Conservation (phyloP, 2,888 invertebrate species). For the Monopis laevigella region DNA sequence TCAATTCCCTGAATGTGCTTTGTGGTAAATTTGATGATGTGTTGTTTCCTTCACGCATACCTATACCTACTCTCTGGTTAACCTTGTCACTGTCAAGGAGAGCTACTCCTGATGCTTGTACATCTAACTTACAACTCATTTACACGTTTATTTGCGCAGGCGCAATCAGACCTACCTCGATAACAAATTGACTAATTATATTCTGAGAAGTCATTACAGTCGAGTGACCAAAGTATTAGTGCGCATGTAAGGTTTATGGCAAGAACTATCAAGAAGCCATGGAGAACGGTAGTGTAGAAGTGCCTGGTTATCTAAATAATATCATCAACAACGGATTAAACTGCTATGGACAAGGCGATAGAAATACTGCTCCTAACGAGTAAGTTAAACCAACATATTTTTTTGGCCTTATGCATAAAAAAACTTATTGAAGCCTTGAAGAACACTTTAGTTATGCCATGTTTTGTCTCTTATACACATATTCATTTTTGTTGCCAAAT, state of each 20-base stretch:
- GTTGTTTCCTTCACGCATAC: too few species aligned
- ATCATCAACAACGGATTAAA: conserved; percentile 34
- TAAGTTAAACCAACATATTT: too few species aligned
- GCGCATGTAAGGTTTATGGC: conserved; percentile 26
- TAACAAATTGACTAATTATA: not conserved
- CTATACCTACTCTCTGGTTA: too few species aligned
- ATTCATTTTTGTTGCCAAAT: too few species aligned
- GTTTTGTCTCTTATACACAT: too few species aligned
- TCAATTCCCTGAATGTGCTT: too few species aligned
- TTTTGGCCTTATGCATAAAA: too few species aligned
- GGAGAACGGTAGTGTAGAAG: conserved; percentile 31
- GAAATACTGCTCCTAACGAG: conserved; percentile 58
- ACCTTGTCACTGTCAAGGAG: conserved; percentile 58
- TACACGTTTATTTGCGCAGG: conserved; percentile 6
- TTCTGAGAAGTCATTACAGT: conserved; percentile 2
- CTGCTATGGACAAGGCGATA: conserved; percentile 54
- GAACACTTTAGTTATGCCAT: too few species aligned
- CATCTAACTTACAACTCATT: not conserved
- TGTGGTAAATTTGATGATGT: too few species aligned
- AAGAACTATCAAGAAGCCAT: conserved; percentile 34
- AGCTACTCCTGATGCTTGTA: conserved; percentile 40
- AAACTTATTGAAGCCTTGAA: too few species aligned
- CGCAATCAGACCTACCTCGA: not conserved
- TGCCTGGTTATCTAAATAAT: conserved; percentile 21
- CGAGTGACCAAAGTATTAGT: conserved; percentile 15